Percentiles rank a stretch among this genome's conserved stretches.
Evolutionary conservation across 2,113 vertebrate species (phyloP).

Genomic region (Gasterosteus nipponicus): DNA sequence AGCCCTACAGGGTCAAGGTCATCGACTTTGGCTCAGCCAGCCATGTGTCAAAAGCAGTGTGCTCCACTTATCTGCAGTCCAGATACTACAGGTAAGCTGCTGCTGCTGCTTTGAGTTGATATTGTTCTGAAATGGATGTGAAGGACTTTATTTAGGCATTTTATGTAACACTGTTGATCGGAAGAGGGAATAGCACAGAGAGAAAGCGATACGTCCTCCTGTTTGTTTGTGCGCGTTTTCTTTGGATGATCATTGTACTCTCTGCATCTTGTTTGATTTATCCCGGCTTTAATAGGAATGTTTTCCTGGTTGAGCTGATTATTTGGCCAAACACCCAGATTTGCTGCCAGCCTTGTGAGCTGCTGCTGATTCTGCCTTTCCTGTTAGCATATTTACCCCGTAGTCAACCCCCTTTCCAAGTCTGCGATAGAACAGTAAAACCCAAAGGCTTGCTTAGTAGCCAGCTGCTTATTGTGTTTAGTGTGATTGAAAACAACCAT

Average conservation of each 20-base stretch:
- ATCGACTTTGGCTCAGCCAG: constrained; percentile 99
- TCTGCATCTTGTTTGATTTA: constrained; percentile 46
- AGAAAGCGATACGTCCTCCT: background rate
- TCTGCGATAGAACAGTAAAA: constrained; percentile 48
- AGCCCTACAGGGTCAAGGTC: constrained; percentile 98
- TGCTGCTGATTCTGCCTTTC: constrained; percentile 28
- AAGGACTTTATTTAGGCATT: background rate
- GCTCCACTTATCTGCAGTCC: constrained; percentile 98
- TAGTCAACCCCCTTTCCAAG: constrained; percentile 25
- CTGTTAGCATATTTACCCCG: constrained; percentile 28
- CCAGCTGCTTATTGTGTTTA: constrained; percentile 58
- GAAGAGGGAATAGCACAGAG: background rate
- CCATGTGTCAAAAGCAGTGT: constrained; percentile 98
- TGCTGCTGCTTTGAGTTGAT: background rate
- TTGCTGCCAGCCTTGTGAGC: constrained; percentile 37
- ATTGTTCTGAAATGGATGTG: background rate
- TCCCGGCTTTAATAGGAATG: constrained; percentile 44
- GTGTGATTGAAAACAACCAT: constrained; percentile 56
- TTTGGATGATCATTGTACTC: constrained; percentile 34
- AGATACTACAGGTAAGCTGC: constrained; percentile 96
- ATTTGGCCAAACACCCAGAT: constrained; percentile 45
- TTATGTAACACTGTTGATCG: background rate
- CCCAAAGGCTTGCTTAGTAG: constrained; percentile 42
- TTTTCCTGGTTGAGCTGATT: constrained; percentile 53
- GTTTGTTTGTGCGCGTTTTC: constrained; percentile 12